Conservation (phyloP, 2,113 vertebrate species). For the Pelobates fuscus region DNA sequence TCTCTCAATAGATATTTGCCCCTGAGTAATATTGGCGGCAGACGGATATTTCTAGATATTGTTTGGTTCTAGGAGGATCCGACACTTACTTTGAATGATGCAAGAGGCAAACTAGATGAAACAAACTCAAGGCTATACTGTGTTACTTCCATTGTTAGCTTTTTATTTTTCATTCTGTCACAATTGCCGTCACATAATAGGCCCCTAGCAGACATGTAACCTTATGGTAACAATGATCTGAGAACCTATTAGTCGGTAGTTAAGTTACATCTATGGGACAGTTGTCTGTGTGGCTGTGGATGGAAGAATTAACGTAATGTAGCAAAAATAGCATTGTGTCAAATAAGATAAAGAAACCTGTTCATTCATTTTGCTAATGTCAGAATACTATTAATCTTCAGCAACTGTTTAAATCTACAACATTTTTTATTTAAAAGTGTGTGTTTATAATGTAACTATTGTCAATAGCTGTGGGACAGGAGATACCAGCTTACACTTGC, state of each 20-base stretch:
- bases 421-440: too few species aligned
- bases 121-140: constrained; percentile 9
- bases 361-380: too few species aligned
- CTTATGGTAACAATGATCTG: constrained; percentile 26
- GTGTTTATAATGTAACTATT: too few species aligned
- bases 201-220: constrained; percentile 5
- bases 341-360: too few species aligned
- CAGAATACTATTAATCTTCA: too few species aligned
- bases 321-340: too few species aligned
- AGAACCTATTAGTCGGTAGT: constrained; percentile 4
- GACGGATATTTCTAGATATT: constrained; percentile 23
- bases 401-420: too few species aligned
- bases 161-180: constrained; percentile 19
- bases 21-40: constrained; percentile 40
- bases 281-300: constrained; percentile 8
- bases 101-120: constrained; percentile 6
- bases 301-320: constrained; percentile 29
- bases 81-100: constrained; percentile 38
- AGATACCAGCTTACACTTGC: too few species aligned
- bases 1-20: constrained; percentile 16
- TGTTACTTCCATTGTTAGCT: constrained; percentile 14
- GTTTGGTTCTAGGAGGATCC: constrained; percentile 20
- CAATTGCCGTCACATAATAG: constrained; percentile 21
- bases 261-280: constrained; percentile 16
- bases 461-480: too few species aligned